These are phyloP conservation scores for Erannis defoliaria DNA, from an alignment of 2,888 invertebrate genomes.

Conservation along the genomic window DNA sequence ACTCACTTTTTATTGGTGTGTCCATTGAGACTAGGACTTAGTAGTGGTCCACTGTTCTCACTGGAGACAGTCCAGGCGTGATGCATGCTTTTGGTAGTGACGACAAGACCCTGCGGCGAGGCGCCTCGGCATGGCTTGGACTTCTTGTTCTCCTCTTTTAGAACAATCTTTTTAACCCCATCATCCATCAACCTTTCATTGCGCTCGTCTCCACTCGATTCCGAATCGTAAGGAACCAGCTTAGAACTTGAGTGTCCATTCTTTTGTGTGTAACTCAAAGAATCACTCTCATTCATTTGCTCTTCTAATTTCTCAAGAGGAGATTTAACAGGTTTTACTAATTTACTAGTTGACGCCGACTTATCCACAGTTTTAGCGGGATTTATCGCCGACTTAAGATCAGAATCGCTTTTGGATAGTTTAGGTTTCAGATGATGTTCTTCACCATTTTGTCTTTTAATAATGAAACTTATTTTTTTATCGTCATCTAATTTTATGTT, in stretches of 20 bases:
- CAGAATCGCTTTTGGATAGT: constrained; percentile 67
- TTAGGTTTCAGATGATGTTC: constrained; percentile 64
- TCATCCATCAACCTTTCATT: constrained; percentile 50
- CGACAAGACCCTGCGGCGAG: constrained; percentile 67
- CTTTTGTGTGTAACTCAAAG: constrained; percentile 56
- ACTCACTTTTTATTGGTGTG: constrained; percentile 78
- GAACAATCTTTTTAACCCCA: constrained; percentile 40
- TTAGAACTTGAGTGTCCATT: constrained; percentile 67
- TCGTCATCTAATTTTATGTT: constrained; percentile 66
- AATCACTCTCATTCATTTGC: constrained; percentile 76
- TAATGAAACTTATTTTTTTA: constrained; percentile 70
- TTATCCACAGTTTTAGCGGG: constrained; percentile 63
- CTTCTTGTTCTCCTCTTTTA: constrained; percentile 54
- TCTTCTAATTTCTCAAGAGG: constrained; percentile 79
- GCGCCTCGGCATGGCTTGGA: constrained; percentile 70
- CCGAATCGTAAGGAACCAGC: constrained; percentile 88
- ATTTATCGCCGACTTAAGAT: constrained; percentile 56
- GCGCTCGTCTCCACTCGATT: constrained; percentile 83
- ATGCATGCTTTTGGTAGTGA: constrained; percentile 74
- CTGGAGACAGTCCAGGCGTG: constrained; percentile 80
- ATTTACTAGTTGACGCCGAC: constrained; percentile 62
- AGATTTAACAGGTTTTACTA: constrained; percentile 71
- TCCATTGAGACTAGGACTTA: constrained; percentile 83
- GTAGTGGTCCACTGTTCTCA: constrained; percentile 71
- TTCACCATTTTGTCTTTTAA: constrained; percentile 69